phyloP scores from a whole-genome alignment of 2,797 vertebrate species.

The Stomatorhinus walkeri region DNA sequence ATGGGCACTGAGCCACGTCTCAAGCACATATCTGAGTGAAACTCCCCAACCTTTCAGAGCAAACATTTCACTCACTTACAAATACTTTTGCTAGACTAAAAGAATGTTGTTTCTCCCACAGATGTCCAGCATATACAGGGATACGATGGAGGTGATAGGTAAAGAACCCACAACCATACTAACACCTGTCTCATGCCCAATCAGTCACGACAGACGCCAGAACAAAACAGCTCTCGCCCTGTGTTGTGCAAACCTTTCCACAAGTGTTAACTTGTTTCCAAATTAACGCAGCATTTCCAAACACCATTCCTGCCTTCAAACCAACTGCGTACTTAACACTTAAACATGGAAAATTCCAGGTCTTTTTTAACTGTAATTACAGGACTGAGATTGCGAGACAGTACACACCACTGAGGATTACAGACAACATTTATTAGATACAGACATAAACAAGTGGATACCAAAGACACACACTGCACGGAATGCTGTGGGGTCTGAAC shows the following conservation, averaged over 20 bases:
- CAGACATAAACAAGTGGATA: background rate
- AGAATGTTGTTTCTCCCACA: background rate
- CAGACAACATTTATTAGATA: background rate
- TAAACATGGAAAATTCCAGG: constrained; percentile 1
- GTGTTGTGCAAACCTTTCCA: background rate
- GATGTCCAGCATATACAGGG: background rate
- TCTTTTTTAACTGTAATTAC: constrained; percentile 3
- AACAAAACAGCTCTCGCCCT: background rate
- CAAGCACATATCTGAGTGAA: background rate
- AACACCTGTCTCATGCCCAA: background rate
- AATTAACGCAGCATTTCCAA: background rate
- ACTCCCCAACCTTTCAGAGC: background rate
- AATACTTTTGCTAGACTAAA: background rate
- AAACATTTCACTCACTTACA: background rate
- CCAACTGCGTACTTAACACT: background rate
- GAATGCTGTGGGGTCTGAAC: background rate
- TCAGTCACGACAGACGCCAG: background rate
- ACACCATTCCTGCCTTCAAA: background rate
- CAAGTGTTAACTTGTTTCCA: constrained; percentile 4
- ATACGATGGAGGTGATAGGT: background rate
- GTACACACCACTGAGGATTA: background rate
- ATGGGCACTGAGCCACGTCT: background rate
- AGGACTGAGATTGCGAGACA: background rate
- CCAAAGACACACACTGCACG: background rate
- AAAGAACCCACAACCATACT: background rate